Percentiles rank a stretch among this genome's conserved stretches.
phyloP scores from a whole-genome alignment of 2,113 vertebrate genomes.

The Leiothrix lutea region DNA sequence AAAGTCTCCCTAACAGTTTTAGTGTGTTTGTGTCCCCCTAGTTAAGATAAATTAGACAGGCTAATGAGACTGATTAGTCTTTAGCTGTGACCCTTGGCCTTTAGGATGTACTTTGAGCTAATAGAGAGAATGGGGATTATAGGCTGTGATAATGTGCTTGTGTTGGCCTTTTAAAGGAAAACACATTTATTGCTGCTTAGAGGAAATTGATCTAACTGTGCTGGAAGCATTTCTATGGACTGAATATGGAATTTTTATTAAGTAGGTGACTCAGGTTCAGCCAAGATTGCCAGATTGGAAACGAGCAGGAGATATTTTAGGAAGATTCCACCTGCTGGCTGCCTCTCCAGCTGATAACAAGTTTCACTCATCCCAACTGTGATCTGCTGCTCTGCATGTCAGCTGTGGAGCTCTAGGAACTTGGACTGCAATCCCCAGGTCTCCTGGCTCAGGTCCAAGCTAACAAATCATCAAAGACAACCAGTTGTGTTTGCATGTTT shows the following conservation, averaged over 20 bases:
- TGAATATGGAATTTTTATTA: conserved; percentile 96
- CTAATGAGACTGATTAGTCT: conserved; percentile 87
- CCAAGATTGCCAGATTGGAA: conserved; percentile 80
- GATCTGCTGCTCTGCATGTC: conserved; percentile 33
- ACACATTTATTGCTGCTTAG: conserved; percentile 99
- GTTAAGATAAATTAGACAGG: conserved; percentile 87
- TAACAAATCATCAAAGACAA: conserved; percentile 59
- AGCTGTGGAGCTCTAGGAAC: conserved; percentile 24
- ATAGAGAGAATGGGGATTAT: conserved; percentile 80
- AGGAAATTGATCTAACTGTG: conserved; percentile 98
- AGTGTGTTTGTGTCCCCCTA: conserved; percentile 77
- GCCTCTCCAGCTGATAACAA: conserved; percentile 19
- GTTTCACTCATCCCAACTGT: conserved; percentile 16
- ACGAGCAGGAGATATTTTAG: conserved; percentile 77
- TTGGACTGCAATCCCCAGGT: conserved; percentile 19
- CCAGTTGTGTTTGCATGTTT: conserved; percentile 43
- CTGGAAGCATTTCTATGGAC: conserved; percentile 89
- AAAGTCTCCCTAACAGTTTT: conserved; percentile 77
- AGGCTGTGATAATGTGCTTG: conserved; percentile 83
- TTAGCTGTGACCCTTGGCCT: conserved; percentile 81
- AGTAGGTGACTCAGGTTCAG: conserved; percentile 79
- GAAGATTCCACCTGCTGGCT: conserved; percentile 59
- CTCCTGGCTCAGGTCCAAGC: conserved; percentile 4
- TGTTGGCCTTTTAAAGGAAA: conserved; percentile 92
- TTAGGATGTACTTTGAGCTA: conserved; percentile 77